Conservation (phyloP, 2,797 vertebrate species). For the Urophycis tenuis region DNA sequence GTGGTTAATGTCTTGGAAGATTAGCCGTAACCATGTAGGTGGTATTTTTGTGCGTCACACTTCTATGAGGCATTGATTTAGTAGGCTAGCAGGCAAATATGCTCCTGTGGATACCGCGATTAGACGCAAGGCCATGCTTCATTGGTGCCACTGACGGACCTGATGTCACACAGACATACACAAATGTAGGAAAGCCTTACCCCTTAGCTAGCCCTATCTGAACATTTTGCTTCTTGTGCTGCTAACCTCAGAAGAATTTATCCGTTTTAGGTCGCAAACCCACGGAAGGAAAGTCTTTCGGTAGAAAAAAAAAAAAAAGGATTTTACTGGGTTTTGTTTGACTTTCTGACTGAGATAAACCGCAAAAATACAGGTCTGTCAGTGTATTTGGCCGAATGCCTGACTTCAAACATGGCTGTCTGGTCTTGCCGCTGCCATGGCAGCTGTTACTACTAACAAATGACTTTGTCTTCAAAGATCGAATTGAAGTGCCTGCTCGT, state of each 20-base stretch:
- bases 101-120: too few relatives aligned
- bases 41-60: too few relatives aligned
- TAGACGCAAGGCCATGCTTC: not conserved
- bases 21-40: too few relatives aligned
- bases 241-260: not conserved
- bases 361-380: not conserved
- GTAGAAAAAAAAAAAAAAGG: not conserved
- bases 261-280: too few relatives aligned
- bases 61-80: too few relatives aligned
- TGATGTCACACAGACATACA: not conserved
- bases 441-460: not conserved
- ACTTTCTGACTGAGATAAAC: not conserved
- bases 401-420: not conserved
- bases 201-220: not conserved
- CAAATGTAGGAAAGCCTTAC: not conserved
- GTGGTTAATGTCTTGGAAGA: too few relatives aligned
- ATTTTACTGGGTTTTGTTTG: not conserved
- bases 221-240: too few relatives aligned
- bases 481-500: not conserved
- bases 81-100: too few relatives aligned
- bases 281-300: not conserved
- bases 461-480: not conserved
- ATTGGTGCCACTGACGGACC: not conserved
- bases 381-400: not conserved
- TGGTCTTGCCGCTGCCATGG: not conserved